Evolutionary conservation across 35 echinoderm and acorn worm genomes (phyloP).

Genomic region (Heliocidaris tuberculata): DNA sequence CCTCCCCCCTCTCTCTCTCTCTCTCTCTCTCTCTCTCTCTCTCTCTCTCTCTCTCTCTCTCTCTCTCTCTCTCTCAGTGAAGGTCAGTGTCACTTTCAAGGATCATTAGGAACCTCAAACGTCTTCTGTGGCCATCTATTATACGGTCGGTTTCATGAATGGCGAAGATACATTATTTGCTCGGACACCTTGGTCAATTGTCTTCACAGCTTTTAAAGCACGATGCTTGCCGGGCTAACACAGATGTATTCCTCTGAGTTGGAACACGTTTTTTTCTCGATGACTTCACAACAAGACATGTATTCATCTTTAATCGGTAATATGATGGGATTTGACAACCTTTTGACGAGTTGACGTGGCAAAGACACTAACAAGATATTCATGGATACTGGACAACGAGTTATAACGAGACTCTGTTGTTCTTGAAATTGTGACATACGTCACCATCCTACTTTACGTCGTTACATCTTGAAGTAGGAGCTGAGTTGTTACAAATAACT

Average conservation of each 20-base stretch:
- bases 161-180: neutral
- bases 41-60: neutral
- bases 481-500: too few species aligned
- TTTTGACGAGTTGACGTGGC: neutral
- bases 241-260: neutral
- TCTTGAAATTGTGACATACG: neutral
- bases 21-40: neutral
- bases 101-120: neutral
- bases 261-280: neutral
- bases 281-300: neutral
- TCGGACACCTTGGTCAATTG: neutral
- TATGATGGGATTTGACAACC: neutral
- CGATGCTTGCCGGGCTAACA: neutral
- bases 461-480: neutral
- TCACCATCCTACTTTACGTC: neutral
- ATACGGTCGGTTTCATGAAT: neutral
- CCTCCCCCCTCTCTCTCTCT: neutral
- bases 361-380: neutral
- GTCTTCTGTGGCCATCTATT: neutral
- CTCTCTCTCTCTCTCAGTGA: neutral
- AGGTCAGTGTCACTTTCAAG: neutral
- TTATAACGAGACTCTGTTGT: neutral
- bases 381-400: neutral
- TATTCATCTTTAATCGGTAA: neutral
- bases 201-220: neutral